Base-by-base conservation (phyloP, 2,888 invertebrate genomes). In the Elegia similella region DNA sequence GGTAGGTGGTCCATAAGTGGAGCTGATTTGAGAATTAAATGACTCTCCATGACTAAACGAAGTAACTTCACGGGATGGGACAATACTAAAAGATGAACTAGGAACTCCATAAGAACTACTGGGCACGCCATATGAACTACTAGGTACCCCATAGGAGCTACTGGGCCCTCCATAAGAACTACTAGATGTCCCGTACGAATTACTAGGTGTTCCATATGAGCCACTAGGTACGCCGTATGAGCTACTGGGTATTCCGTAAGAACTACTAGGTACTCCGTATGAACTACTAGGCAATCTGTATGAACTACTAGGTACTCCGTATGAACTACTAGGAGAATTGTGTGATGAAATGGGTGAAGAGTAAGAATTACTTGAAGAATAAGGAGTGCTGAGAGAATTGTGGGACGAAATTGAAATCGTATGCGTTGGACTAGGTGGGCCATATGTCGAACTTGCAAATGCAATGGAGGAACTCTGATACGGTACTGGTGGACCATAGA, bases 381-480 rank as follows among this genome's bases (percentile, higher is more conserved):
- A 77, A 10, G 79, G 76, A 56, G 82, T 75, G 60, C 67, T 81
- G 7, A 72, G 62, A 30, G 78, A 69, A 60, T 67, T 79, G 55
- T 81, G 77, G 12, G 86, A 78, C 43, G 86, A 80, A 57, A 82
- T 70, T 23, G 85, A 83, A 56, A 77, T 57, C 43, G 81, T 75
- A 63, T 84, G 79, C 6, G 83, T 79, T 57, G 84, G 81, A 64
- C 78, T 83, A 42, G 81, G 78, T 23, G 85, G 80, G 16, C 77
- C 82, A 61, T 86, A 78, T 63, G 88, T 89, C 42, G 87, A 85
- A 68, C 80, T 81, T 47, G 78, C 70, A 48, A 72, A 58, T 46
- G 64, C 65, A 61, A 68, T 60, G 52, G 68, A 57, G 60, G 68
- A 75, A 60, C 64, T 72, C 23, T 75, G 75, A 1, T 69, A 67